phyloP scores from a whole-genome alignment of 1,140 invertebrate species.

The Cherax quadricarinatus region DNA sequence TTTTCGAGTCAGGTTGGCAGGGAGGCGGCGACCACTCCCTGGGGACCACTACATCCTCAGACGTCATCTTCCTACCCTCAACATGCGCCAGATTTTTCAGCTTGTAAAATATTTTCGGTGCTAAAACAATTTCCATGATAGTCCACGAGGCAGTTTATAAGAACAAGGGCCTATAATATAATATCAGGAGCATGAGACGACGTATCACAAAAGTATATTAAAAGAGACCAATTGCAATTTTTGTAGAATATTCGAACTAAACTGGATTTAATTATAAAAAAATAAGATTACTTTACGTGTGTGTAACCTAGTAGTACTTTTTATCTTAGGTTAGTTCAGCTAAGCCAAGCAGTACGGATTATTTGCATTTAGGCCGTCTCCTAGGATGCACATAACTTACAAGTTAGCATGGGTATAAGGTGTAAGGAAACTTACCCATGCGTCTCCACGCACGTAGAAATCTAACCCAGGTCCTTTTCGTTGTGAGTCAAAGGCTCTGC shows the following conservation, averaged over 20 bases:
- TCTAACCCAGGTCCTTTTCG: too few species aligned
- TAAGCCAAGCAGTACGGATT: background rate
- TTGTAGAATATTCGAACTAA: too few species aligned
- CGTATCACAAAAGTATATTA: background rate
- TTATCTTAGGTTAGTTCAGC: background rate
- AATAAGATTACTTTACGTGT: too few species aligned
- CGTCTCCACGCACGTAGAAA: too few species aligned
- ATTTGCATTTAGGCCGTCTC: too few species aligned
- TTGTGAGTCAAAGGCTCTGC: too few species aligned
- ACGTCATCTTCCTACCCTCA: background rate
- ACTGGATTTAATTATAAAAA: background rate
- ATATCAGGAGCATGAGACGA: background rate
- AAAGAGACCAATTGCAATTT: too few species aligned
- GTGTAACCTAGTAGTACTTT: too few species aligned
- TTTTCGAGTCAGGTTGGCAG: background rate
- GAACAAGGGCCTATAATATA: background rate
- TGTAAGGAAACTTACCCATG: too few species aligned
- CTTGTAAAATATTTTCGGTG: slow-evolving; percentile 9
- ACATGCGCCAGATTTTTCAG: slow-evolving; percentile 33
- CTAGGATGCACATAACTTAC: background rate
- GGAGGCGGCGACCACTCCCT: background rate
- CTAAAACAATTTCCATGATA: slow-evolving; percentile 34
- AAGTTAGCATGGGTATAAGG: background rate
- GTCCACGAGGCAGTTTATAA: background rate
- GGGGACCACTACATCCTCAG: background rate